Evolutionary conservation across 37 sponge, comb jelly and placozoan genomes (phyloP), one percentile per base, ranked within the genome.

Genomic region (Lycopodina hypogea): DNA sequence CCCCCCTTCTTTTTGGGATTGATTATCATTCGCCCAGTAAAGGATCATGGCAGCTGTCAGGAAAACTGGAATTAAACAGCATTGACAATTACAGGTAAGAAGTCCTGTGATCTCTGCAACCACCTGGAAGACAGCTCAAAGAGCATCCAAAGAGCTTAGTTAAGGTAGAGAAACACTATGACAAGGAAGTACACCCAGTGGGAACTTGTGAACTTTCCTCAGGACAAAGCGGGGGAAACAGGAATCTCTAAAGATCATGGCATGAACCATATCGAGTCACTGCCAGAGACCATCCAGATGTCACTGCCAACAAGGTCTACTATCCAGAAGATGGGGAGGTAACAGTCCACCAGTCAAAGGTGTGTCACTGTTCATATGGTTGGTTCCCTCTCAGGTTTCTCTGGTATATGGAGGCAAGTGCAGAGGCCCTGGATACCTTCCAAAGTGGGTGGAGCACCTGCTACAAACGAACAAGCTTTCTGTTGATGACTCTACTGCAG

Each of bases 181-280:
- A n/a, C n/a, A n/a, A n/a, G n/a, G n/a, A n/a, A n/a, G n/a, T n/a
- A n/a, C n/a, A n/a, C n/a, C n/a, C n/a, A 88, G 0, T 70, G 78
- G 78, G 79, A 78, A 11, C 63, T 88, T 6, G 65, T 82, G 0
- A 1, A 56, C 3, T 82, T 82, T 58, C 78, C 83, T 28, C 63
- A 76, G 23, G 83, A 88, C 1, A 79, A 88, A 60, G 23, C 57
- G 2, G 83, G 79, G 69, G 60, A 36, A 33, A 59, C 2, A 48
- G 79, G 42, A 88, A 82, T 52, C 65, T 82, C 26, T 82, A 78
- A 3, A 29, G 66, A 28, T 79, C 74, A 2, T 82, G 83, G 88
- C 78, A 88, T 21, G 68, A 83, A 0, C 78, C 82, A 11, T 88
- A 71, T 32, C 11, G 68, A 1, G 64, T 77, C 6, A 48, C 53